phyloP scores from a whole-genome alignment of 2,797 vertebrate species.

The Melanotaenia boesemani region DNA sequence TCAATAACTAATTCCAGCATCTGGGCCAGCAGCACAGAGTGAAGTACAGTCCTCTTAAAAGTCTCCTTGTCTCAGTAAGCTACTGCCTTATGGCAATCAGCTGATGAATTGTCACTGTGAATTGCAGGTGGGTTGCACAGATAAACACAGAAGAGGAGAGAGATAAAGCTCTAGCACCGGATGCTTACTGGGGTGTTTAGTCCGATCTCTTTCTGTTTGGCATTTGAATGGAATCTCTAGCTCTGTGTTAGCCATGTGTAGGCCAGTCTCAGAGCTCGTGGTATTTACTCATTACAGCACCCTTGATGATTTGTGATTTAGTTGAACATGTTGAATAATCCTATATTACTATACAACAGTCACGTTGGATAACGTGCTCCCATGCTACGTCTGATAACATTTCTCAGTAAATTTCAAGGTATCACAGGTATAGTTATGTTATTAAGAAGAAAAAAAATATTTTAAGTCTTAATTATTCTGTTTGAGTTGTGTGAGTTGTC shows the following conservation, averaged over 20 bases:
- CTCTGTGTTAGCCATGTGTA: constrained; percentile 54
- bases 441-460: constrained; percentile 6
- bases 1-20: not conserved
- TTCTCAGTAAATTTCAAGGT: constrained; percentile 15
- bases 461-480: not conserved
- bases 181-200: constrained; percentile 41
- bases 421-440: not conserved
- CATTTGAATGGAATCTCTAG: constrained; percentile 42
- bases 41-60: constrained; percentile 25
- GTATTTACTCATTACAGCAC: constrained; percentile 74
- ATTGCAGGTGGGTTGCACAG: constrained; percentile 32
- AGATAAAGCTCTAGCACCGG: constrained; percentile 38
- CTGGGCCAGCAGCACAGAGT: constrained; percentile 1
- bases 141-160: constrained; percentile 30
- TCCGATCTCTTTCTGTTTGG: constrained; percentile 32
- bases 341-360: too few relatives aligned
- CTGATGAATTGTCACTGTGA: constrained; percentile 55
- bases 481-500: not conserved
- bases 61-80: constrained; percentile 37
- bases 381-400: constrained; percentile 66
- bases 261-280: constrained; percentile 45
- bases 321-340: too few relatives aligned
- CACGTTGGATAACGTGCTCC: constrained; percentile 8
- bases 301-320: not conserved
- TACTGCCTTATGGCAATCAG: constrained; percentile 36